A percentile compares a stretch with the other conserved stretches of the same genome.
These are phyloP conservation scores for Naso thynnoides DNA, from an alignment of 2,797 vertebrate species.

Conservation along the genomic window DNA sequence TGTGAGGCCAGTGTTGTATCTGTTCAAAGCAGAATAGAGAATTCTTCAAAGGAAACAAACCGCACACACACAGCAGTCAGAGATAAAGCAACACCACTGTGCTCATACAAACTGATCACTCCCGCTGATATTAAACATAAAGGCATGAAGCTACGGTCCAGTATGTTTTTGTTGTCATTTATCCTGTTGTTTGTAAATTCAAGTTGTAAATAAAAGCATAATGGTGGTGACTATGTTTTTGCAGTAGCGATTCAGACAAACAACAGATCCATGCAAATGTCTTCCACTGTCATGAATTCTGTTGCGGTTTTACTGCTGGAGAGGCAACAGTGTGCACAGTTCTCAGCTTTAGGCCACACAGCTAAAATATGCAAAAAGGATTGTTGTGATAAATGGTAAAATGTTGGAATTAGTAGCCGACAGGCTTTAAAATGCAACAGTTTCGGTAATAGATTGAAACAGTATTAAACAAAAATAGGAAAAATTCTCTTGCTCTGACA, in stretches of 20 bases:
- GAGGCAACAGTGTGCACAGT: not conserved
- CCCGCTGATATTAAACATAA: constrained; percentile 16
- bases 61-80: not conserved
- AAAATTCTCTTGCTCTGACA: not conserved
- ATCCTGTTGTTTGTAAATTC: constrained; percentile 6
- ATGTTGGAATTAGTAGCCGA: not conserved
- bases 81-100: constrained; percentile 10
- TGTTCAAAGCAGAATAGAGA: constrained; percentile 38
- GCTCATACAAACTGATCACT: not conserved
- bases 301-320: not conserved
- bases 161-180: constrained; percentile 3
- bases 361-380: not conserved
- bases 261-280: not conserved
- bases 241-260: not conserved
- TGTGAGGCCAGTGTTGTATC: constrained; percentile 33
- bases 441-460: not conserved
- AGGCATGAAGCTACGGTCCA: not conserved
- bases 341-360: not conserved
- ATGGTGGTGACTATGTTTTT: constrained; percentile 1
- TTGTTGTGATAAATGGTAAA: not conserved
- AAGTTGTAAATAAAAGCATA: constrained; percentile 5
- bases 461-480: not conserved
- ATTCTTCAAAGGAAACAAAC: constrained; percentile 36
- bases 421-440: no score
- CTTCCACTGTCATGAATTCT: not conserved